Conservation (phyloP, 1,140 invertebrate species). For the Zaprionus kolodkinae region DNA sequence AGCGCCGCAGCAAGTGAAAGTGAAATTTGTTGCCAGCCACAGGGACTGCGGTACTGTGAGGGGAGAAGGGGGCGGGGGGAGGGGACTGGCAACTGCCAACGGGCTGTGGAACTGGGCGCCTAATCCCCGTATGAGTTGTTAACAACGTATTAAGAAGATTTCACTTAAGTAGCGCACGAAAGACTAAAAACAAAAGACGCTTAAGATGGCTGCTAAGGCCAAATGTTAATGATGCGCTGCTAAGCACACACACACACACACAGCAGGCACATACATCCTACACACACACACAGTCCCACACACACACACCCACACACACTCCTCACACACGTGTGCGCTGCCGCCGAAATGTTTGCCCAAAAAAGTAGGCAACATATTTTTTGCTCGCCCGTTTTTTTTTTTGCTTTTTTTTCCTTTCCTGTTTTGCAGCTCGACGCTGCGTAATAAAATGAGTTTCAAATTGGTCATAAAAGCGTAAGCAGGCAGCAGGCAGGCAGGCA, state of each 20-base stretch:
- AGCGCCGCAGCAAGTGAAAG: constrained; percentile 13
- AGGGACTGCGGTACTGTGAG: not conserved
- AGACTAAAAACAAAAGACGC: constrained; percentile 38
- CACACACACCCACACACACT: not conserved
- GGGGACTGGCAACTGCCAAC: no score
- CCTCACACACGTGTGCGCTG: not conserved
- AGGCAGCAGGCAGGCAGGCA: constrained; percentile 35
- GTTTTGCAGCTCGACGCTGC: constrained; percentile 18
- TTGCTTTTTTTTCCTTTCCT: not conserved
- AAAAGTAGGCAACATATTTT: constrained; percentile 60
- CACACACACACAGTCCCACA: not conserved
- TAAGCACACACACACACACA: constrained; percentile 26
- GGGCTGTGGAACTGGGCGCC: not conserved
- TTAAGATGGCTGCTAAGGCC: constrained; percentile 29
- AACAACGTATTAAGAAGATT: constrained; percentile 76
- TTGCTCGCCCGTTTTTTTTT: constrained; percentile 23
- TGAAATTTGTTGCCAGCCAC: not conserved
- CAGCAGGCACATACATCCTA: not conserved
- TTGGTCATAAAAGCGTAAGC: constrained; percentile 66
- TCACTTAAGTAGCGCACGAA: constrained; percentile 62
- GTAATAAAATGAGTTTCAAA: constrained; percentile 74
- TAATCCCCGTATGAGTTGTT: constrained; percentile 70
- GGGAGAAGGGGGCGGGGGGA: no score
- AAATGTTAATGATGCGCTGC: constrained; percentile 63
- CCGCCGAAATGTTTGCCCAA: constrained; percentile 40